Conservation (phyloP, 92 coral and sea anemone genomes). For the Bergia puertoricense region DNA sequence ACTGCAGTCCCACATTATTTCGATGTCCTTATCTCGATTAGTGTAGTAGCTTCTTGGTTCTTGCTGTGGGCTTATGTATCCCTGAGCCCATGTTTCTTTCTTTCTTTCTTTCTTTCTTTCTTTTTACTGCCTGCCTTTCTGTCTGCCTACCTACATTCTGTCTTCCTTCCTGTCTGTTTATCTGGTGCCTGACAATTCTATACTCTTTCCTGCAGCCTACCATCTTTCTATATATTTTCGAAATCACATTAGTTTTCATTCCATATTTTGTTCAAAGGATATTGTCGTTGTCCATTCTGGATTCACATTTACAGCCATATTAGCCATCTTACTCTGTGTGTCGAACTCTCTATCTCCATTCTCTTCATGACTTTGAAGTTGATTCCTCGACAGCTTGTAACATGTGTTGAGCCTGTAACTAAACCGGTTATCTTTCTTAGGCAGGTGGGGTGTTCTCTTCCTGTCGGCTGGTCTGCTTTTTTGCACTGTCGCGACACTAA, state of each 20-base stretch:
- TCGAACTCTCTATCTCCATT: background rate
- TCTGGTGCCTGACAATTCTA: background rate
- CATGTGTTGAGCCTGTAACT: conserved; percentile 31
- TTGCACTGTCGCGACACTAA: conserved; percentile 32
- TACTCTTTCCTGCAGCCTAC: background rate
- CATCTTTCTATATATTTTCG: background rate
- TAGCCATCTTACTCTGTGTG: background rate
- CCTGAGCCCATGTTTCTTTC: too few species aligned
- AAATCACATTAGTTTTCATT: background rate
- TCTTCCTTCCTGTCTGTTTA: background rate
- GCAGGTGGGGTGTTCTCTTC: background rate
- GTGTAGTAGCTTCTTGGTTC: too few species aligned
- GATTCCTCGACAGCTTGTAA: conserved; percentile 20
- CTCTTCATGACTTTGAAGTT: background rate
- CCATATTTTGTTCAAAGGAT: conserved; percentile 27
- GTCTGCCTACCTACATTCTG: background rate
- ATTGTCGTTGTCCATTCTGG: conserved; percentile 41
- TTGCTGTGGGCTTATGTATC: too few species aligned
- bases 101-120: too few species aligned
- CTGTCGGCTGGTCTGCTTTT: conserved; percentile 5
- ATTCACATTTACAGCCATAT: background rate
- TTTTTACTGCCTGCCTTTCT: too few species aligned
- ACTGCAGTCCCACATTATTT: too few species aligned
- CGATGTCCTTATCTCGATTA: too few species aligned
- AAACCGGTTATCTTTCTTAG: conserved; percentile 7